Percentiles rank a stretch among this genome's conserved stretches.
Conservation (phyloP, 2,888 invertebrate species). For the Caenorhabditis imperialis region DNA sequence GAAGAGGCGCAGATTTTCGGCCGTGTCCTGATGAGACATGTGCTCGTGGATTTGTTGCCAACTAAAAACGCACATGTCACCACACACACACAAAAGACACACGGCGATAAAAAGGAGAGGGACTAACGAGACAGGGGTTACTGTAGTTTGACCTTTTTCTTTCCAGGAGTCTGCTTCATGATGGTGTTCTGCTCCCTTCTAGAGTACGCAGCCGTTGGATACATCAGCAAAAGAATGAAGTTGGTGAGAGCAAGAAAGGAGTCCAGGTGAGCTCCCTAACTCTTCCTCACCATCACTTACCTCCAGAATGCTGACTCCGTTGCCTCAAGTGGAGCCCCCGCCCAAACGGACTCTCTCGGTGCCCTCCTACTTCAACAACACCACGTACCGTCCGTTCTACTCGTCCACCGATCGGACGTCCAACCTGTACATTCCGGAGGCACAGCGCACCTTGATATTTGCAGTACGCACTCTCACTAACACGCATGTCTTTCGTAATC, state of each 20-base stretch:
- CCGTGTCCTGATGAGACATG: conserved; percentile 32
- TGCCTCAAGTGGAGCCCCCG: conserved; percentile 31
- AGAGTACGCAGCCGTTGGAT: conserved; percentile 97
- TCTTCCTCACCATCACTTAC: too few relatives aligned
- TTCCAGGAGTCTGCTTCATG: conserved; percentile 86
- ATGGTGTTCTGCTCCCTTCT: conserved; percentile 98
- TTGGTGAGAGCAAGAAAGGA: conserved; percentile 55
- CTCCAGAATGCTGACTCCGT: conserved; percentile 43
- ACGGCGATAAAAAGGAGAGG: not conserved
- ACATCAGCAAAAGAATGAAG: conserved; percentile 86
- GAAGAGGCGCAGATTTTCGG: not conserved
- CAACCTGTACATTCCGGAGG: conserved; percentile 62
- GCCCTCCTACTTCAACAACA: conserved; percentile 60
- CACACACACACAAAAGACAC: conserved; percentile 1
- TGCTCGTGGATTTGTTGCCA: conserved; percentile 45
- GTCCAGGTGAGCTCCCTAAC: conserved; percentile 34
- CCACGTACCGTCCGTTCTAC: conserved; percentile 72
- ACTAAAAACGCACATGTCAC: conserved; percentile 50
- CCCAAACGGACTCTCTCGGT: conserved; percentile 47
- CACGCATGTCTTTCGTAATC: too few relatives aligned
- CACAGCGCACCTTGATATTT: conserved; percentile 53
- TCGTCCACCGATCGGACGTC: conserved; percentile 67
- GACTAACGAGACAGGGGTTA: not conserved
- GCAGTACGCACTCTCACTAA: conserved; percentile 21
- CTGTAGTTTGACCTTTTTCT: not conserved